Conservation (phyloP, 2,113 vertebrate genomes). For the Mustela lutreola region DNA sequence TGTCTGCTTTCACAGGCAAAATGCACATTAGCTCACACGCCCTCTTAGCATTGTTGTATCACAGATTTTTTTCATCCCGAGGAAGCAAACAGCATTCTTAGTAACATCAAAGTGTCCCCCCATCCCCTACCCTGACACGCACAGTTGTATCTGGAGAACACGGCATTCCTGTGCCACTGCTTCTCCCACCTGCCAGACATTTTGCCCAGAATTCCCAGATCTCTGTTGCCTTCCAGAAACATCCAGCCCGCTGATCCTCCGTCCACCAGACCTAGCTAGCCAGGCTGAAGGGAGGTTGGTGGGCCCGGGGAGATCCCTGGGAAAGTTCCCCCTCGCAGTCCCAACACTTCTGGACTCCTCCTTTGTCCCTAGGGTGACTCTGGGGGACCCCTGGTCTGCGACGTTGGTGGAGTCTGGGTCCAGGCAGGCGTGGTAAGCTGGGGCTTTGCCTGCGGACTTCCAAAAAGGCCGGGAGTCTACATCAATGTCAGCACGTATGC, state of each 20-base stretch:
- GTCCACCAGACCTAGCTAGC: not conserved
- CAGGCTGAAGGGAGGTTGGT: not conserved
- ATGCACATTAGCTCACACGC: accelerated
- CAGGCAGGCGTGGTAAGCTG: conserved; percentile 79
- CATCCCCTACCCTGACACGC: not conserved
- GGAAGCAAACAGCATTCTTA: not conserved
- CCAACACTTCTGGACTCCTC: not conserved
- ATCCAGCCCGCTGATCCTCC: not conserved
- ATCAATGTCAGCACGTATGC: conserved; percentile 55
- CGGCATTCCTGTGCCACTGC: accelerated
- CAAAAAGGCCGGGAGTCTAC: conserved; percentile 65
- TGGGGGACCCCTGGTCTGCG: conserved; percentile 79
- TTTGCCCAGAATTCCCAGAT: not conserved
- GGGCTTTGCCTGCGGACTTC: conserved; percentile 56
- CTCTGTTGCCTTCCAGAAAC: not conserved
- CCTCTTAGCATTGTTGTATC: not conserved
- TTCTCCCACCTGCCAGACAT: not conserved
- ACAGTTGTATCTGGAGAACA: not conserved
- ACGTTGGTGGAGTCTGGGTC: conserved; percentile 47
- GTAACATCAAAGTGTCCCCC: too few species aligned
- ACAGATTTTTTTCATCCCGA: not conserved
- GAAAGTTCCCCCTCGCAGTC: not conserved
- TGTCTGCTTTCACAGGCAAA: not conserved
- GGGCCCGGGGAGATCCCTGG: not conserved
- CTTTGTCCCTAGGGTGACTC: conserved; percentile 81